Base-by-base conservation (phyloP, 2,113 vertebrate species). In the Gobio gobio region DNA sequence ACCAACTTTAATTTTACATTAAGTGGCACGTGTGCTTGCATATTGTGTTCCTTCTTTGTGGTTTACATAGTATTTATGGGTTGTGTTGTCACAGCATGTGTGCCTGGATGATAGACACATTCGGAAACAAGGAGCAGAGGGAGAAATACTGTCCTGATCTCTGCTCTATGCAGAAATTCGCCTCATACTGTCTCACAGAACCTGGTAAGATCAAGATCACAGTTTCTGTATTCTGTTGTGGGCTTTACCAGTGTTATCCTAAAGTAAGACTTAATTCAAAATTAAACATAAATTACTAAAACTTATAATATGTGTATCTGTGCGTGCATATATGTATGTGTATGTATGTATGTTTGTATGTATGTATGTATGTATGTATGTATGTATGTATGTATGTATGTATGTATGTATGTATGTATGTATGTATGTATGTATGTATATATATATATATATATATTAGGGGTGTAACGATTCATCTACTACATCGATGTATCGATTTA, bases 111-210 rank as follows among this genome's bases (percentile, higher is more conserved):
- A 97, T 99, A 0, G 98, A 99, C 91, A 95, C 93, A 9, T 99
- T 98, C 86, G 98, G 98, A 56, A 97, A 84, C 0, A 88, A 94
- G 6, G 95, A 97, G 47, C 97, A 97, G 94, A 95, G 97, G 83
- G 94, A 83, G 87, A 95, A 12, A 89, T 97, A 95, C 89, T 99
- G 98, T 88, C 98, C 97, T 0, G 91, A 95, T 0, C 96, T 99
- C 43, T 99, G 98, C 13, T 91, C 93, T 47, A 99, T 99, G 98
- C 95, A 99, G 40, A 99, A 94, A 83, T 96, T 99, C 85, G 97
- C 97, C 49, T 98, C 98, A 63, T 99, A 99, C 90, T 99, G 98
- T 93, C 95, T 99, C 86, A 99, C 98, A 6, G 98, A 99, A 90
- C 97, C 98, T 92, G 98, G 98, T 99, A 89, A 89, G 96, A 63